Evolutionary conservation across 1,140 invertebrate species (phyloP), one percentile per base, ranked within the genome.

Genomic region (Oscheius sp.): DNA sequence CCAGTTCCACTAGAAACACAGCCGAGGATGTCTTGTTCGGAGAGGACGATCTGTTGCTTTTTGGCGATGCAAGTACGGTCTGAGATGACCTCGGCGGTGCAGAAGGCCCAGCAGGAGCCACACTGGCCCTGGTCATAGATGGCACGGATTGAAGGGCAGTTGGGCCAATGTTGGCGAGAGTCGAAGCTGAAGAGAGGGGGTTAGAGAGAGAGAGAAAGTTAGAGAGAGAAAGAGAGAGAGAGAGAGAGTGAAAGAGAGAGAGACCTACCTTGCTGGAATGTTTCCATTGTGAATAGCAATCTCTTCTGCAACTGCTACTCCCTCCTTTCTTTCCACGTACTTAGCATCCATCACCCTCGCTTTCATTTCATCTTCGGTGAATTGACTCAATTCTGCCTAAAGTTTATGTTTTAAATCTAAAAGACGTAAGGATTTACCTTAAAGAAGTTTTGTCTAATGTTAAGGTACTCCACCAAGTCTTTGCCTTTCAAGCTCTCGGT

Each of bases 401-500:
- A n/a, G n/a, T n/a, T n/a, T n/a, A n/a, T 45, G 23, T 15, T 45
- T 18, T 45, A 23, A 0, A 18, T 45, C 42, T 23, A 45, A 45
- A 18, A 18, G 23, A 18, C 42, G 0, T 45, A 45, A 45, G 23
- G 18, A 15, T 23, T 15, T 45, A 45, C 42, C 42, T 45, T 45
- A 15, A 15, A 45, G 18, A 45, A 23, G 23, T 15, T 18, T 62
- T 81, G 81, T 23, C 66, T 72, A 7, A 65, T 4, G 46, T 81
- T 81, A 7, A 81, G 75, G 46, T 84, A 81, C 61, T 81, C 82
- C n/a, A 83, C 82, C 28, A 81, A 59, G n/a, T n/a, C n/a, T n/a
- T n/a, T n/a, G n/a, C n/a, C n/a, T n/a, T n/a, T n/a, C n/a, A n/a
- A n/a, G n/a, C n/a, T n/a, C n/a, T n/a, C n/a, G n/a, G n/a, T n/a